Conservation (phyloP, 2,113 vertebrate species). For the Gadus macrocephalus region DNA sequence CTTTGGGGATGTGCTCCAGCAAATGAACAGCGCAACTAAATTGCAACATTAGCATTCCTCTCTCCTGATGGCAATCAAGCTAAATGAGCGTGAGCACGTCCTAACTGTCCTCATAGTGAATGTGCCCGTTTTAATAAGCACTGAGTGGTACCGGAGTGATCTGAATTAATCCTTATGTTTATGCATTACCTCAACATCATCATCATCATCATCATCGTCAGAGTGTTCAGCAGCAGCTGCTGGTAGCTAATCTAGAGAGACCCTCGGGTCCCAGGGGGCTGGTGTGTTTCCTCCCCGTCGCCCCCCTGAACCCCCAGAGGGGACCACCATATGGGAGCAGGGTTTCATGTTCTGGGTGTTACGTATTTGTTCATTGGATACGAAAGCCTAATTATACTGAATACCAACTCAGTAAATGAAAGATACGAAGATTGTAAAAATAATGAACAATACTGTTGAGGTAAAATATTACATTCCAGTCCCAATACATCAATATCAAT, state of each 20-base stretch:
- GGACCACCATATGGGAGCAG: no score
- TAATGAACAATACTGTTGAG: no score
- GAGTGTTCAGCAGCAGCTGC: slow-evolving; percentile 56
- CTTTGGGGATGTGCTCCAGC: no score
- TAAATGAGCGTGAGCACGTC: background rate
- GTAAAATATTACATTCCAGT: no score
- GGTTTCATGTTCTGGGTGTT: no score
- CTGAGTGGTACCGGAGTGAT: slow-evolving; percentile 12
- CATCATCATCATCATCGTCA: slow-evolving; percentile 15
- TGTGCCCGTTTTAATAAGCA: background rate
- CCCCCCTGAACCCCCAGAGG: slow-evolving; percentile 19
- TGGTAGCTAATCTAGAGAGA: slow-evolving; percentile 31
- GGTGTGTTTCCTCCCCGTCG: slow-evolving; percentile 25
- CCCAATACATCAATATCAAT: no score
- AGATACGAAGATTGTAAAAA: no score
- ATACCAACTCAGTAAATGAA: no score
- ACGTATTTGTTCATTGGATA: no score
- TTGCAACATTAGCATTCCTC: background rate
- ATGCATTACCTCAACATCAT: slow-evolving; percentile 45
- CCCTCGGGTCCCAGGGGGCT: slow-evolving; percentile 21
- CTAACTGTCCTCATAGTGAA: background rate
- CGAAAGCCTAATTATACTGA: no score
- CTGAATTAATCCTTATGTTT: slow-evolving; percentile 43
- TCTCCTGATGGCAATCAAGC: slow-evolving; percentile 7
- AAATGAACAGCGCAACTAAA: no score